Conservation (phyloP, 2,113 vertebrate genomes). For the Daboia siamensis region DNA sequence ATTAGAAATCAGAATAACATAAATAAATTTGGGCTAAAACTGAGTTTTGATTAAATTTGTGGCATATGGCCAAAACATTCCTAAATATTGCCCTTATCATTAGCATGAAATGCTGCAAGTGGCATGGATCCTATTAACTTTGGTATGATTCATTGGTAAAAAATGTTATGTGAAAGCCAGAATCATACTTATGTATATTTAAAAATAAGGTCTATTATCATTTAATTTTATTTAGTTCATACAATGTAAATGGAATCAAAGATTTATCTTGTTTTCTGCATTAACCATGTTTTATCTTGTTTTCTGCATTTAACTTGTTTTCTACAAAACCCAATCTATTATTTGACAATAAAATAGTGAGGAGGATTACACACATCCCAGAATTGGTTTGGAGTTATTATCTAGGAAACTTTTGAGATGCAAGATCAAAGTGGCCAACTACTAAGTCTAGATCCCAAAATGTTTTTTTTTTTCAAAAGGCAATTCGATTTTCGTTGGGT, state of each 20-base stretch:
- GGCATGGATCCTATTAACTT: background rate
- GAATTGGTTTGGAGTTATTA: too few relatives aligned
- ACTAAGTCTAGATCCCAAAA: too few relatives aligned
- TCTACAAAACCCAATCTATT: too few relatives aligned
- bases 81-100: background rate
- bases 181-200: background rate
- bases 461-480: too few relatives aligned
- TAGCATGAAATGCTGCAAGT: background rate
- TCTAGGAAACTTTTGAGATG: too few relatives aligned
- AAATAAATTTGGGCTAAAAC: background rate
- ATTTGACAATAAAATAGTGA: too few relatives aligned
- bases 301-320: background rate
- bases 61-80: background rate
- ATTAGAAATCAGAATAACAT: background rate
- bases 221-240: background rate
- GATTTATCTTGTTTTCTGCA: background rate
- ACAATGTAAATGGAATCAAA: background rate
- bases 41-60: background rate
- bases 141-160: background rate
- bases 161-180: background rate
- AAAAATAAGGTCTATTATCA: background rate
- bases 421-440: too few relatives aligned
- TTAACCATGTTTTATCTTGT: background rate
- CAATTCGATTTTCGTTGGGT: too few relatives aligned
- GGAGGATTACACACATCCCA: too few relatives aligned